Evolutionary conservation across 1,140 invertebrate genomes (phyloP).

Genomic region (Brachystomella parvula): DNA sequence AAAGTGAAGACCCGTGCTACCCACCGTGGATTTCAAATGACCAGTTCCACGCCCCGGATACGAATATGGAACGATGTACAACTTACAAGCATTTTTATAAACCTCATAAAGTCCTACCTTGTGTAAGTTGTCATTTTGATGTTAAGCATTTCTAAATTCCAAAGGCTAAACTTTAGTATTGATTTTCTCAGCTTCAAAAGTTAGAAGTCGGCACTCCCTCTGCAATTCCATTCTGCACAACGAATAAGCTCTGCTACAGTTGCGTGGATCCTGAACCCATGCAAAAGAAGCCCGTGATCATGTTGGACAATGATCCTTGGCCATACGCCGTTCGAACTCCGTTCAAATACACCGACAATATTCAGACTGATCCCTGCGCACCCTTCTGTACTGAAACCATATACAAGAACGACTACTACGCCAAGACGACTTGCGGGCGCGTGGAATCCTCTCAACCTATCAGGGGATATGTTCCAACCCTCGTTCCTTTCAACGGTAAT

Average conservation of each 20-base stretch:
- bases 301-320: constrained; percentile 33
- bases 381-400: constrained; percentile 28
- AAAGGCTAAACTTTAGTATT: not conserved
- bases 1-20: constrained; percentile 3
- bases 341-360: constrained; percentile 26
- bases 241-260: constrained; percentile 29
- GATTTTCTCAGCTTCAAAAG: not conserved
- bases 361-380: constrained; percentile 31
- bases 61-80: constrained; percentile 20
- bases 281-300: constrained; percentile 26
- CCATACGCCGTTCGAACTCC: constrained; percentile 24
- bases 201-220: constrained; percentile 17
- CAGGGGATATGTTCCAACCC: constrained; percentile 5
- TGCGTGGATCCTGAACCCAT: constrained; percentile 26
- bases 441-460: constrained; percentile 14
- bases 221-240: constrained; percentile 31
- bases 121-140: not conserved
- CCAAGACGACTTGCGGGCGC: constrained; percentile 17
- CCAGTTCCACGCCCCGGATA: constrained; percentile 13
- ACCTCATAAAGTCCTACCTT: constrained; percentile 11
- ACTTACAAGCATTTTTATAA: constrained; percentile 28
- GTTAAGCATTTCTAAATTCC: no score
- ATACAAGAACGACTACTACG: constrained; percentile 19
- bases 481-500: constrained; percentile 31
- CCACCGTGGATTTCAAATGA: constrained; percentile 29